Evolutionary conservation across 2,113 vertebrate species (phyloP), one percentile per base, ranked within the genome.

Genomic region (Macroglossus sobrinus): DNA sequence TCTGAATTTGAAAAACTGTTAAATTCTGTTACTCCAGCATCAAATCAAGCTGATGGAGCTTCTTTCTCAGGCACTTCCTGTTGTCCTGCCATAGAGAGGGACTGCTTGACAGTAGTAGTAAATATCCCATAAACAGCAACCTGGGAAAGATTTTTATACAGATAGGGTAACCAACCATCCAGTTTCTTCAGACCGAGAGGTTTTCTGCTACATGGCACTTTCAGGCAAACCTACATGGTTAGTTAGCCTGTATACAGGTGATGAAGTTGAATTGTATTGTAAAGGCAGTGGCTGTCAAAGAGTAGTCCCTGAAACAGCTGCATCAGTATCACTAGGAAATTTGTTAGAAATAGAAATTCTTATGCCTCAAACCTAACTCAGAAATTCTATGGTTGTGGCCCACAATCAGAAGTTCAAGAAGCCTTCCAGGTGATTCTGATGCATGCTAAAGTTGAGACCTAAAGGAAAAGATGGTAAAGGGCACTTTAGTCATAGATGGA

Each of bases 1-100:
- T 76, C 38, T 94, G 59, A 93, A 30, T 94, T 94, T 89, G 91
- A 89, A 84, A 95, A 80, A 76, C 19, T 24, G 35, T 93, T 79
- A 79, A 85, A 57, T 92, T 57, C 6, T 95, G 68, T 68, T 74
- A 50, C 16, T 64, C 30, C 12, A 93, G 11, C 43, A 84, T 55
- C 84, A 92, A 68, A 21, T 43, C 4, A 76, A 33, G 30, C n/a
- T n/a, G 28, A 35, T 86, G 53, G 19, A 53, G 53, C 38, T 84
- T 59, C 38, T 86, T 78, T 81, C 78, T 93, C 18, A 12, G 87
- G 61, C 3, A 16, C 35, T 89, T 82, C 55, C 30, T 85, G 2
- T 64, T 72, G 64, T 33, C 74, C 61, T 82, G 38, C 59, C 33
- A 4, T 40, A 55, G 57, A 78, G 72, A 43, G 88, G 38, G 35